Base-by-base conservation (phyloP, 2,113 vertebrate genomes). In the Tragelaphus imberbis region DNA sequence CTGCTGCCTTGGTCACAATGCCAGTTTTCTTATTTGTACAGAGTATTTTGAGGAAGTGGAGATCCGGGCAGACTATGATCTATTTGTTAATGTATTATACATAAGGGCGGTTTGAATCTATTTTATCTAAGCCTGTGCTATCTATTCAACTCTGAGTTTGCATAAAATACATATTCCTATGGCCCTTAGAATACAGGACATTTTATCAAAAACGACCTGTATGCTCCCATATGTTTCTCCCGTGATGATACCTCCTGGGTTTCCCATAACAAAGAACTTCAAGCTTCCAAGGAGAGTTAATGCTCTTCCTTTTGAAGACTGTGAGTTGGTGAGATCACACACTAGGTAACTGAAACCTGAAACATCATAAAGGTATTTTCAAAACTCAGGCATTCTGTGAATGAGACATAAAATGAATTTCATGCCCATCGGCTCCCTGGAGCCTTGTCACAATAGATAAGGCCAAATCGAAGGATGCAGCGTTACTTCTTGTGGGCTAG, bases 371-470 rank as follows among this genome's bases (percentile, higher is more conserved):
- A 98, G 98, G 97, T 98, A 98, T 98, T 99, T 97, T 98, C 91
- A 97, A 98, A 98, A 98, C 97, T 95, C 93, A 96, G 94, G 97
- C 97, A 97, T 94, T 97, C 98, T 98, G 87, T 97, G 98, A 98
- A 98, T 98, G 98, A 99, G 97, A 99, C 97, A 98, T 97, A 98
- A 98, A 99, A 98, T 98, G 97, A 98, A 98, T 99, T 99, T 98
- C 97, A 93, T 97, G 97, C 80, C 80, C 96, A 96, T 98, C 96
- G 92, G 91, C 71, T 97, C 98, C 98, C 98, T 0, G n/a, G 97
- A 98, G 98, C 95, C 98, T 98, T 98, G 98, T 98, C 98, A 99
- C 98, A 98, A 99, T 98, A 98, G 98, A 99, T 98, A 98, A 99
- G 98, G 98, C 96, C 93, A 97, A 98, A 95, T 95, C 11, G 97